These are phyloP conservation scores for Chiloscyllium punctatum DNA, from an alignment of 2,797 vertebrate species.

Conservation along the genomic window DNA sequence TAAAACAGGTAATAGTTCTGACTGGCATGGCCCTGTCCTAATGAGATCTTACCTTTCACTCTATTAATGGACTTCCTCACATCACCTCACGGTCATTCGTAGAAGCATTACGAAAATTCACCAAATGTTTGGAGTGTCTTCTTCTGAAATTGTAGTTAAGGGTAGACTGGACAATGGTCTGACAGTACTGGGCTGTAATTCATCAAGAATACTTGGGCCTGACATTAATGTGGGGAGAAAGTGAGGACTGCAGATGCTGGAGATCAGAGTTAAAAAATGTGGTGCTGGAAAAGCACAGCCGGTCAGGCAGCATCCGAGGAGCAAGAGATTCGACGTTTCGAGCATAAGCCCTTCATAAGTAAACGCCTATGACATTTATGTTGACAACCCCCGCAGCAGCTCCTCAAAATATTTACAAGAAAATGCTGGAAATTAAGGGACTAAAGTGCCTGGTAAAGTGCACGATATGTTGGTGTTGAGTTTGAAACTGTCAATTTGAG, in stretches of 20 bases:
- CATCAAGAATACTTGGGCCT: not conserved
- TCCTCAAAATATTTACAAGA: not conserved
- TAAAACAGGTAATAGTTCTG: conserved; percentile 51
- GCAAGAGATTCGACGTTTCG: too few species aligned
- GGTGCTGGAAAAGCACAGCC: too few species aligned
- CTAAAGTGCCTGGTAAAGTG: not conserved
- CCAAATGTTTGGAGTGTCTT: not conserved
- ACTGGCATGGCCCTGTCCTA: not conserved
- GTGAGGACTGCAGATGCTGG: too few species aligned
- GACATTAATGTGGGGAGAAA: not conserved
- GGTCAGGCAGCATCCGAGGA: too few species aligned
- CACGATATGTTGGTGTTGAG: not conserved
- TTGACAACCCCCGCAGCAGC: not conserved
- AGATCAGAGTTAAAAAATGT: too few species aligned
- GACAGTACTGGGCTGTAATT: not conserved
- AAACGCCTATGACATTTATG: not conserved
- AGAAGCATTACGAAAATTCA: not conserved
- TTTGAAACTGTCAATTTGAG: not conserved
- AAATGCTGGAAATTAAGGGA: not conserved
- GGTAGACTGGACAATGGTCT: not conserved
- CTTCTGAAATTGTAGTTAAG: not conserved
- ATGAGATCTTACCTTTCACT: too few species aligned
- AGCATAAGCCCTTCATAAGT: too few species aligned
- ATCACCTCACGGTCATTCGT: too few species aligned
- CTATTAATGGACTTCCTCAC: too few species aligned